A percentile compares a stretch with the other conserved stretches of the same genome.
Evolutionary conservation across 1,140 invertebrate genomes (phyloP).

Genomic region (Brevipalpus yothersi): DNA sequence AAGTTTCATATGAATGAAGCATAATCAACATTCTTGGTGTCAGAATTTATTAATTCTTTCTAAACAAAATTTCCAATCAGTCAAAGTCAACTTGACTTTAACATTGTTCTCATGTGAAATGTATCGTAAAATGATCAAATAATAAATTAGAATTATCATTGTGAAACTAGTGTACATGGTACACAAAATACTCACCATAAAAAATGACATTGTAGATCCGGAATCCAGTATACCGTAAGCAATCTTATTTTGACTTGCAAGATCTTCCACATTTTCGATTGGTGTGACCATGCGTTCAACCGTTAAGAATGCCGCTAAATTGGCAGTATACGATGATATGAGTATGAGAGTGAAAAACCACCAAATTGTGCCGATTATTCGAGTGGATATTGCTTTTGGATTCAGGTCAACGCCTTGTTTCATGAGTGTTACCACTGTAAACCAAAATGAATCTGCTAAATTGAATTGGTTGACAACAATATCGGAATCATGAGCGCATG

Average conservation of each 20-base stretch:
- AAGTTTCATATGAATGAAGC: no score
- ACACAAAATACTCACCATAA: slow-evolving; percentile 18
- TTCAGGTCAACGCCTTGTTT: slow-evolving; percentile 64
- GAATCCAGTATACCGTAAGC: slow-evolving; percentile 81
- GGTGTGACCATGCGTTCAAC: slow-evolving; percentile 54
- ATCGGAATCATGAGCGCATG: slow-evolving; percentile 27
- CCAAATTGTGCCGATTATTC: slow-evolving; percentile 21
- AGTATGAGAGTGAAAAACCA: slow-evolving; percentile 33
- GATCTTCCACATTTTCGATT: slow-evolving; percentile 65
- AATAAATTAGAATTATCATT: background rate
- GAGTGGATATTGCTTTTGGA: slow-evolving; percentile 19
- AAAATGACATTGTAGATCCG: slow-evolving; percentile 74
- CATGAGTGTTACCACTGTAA: slow-evolving; percentile 74
- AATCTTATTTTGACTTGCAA: slow-evolving; percentile 66
- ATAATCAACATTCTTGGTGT: no score
- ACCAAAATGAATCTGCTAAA: slow-evolving; percentile 53
- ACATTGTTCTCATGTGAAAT: no score
- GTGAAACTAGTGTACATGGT: background rate
- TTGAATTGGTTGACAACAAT: slow-evolving; percentile 79
- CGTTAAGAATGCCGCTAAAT: slow-evolving; percentile 79
- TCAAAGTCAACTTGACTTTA: no score
- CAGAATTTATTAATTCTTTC: no score
- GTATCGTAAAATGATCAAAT: slow-evolving; percentile 24
- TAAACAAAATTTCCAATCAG: no score
- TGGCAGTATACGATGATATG: slow-evolving; percentile 42